phyloP scores from a whole-genome alignment of 2,113 vertebrate genomes.

The Micromys minutus region DNA sequence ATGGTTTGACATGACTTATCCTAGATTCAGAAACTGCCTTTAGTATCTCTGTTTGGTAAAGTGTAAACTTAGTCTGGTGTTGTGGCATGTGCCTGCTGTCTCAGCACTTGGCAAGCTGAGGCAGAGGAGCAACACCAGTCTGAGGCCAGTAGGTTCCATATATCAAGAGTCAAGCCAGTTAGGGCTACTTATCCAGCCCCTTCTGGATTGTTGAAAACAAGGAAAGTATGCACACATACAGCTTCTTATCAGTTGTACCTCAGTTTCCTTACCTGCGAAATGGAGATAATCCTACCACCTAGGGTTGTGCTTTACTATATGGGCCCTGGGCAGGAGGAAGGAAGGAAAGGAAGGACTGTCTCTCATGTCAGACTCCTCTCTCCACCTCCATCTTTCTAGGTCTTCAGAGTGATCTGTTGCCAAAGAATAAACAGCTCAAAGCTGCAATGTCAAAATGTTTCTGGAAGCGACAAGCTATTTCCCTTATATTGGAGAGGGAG shows the following conservation, averaged over 20 bases:
- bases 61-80: neutral
- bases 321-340: neutral
- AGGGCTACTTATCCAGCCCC: too few relatives aligned
- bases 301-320: neutral
- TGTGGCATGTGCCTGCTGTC: neutral
- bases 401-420: neutral
- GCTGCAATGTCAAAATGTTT: neutral
- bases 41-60: neutral
- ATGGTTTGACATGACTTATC: neutral
- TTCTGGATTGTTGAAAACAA: neutral
- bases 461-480: neutral
- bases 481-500: neutral
- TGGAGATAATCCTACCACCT: neutral
- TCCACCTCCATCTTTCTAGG: too few relatives aligned
- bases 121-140: neutral
- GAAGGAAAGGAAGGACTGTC: neutral
- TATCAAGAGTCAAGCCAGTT: neutral
- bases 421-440: neutral
- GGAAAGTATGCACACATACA: neutral
- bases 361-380: neutral
- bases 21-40: neutral
- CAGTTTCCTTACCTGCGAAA: slow-evolving; percentile 12
- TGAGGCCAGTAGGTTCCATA: neutral
- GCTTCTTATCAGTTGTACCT: slow-evolving; percentile 5
- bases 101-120: neutral